Conservation (phyloP, 35 echinoderm and acorn worm species). For the Hemicentrotus pulcherrimus region DNA sequence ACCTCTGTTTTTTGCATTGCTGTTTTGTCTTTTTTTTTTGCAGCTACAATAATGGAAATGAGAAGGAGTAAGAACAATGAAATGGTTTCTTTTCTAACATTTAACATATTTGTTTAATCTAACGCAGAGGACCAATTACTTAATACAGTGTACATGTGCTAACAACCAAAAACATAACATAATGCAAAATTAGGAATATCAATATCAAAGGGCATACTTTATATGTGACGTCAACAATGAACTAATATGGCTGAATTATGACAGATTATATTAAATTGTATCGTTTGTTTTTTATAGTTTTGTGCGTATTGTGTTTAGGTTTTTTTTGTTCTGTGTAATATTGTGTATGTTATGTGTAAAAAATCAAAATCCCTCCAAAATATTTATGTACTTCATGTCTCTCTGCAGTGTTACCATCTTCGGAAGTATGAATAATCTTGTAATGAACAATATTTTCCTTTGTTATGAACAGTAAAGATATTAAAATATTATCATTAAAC, state of each 20-base stretch:
- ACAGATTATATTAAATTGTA: no score
- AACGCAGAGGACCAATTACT: not conserved
- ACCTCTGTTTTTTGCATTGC: conserved; percentile 49
- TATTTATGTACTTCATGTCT: no score
- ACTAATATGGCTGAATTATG: not conserved
- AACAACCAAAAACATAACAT: not conserved
- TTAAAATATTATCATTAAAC: no score
- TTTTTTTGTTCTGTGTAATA: no score
- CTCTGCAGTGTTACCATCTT: no score
- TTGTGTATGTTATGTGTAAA: no score
- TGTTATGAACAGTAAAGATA: no score
- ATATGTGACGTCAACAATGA: not conserved
- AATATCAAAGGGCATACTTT: not conserved
- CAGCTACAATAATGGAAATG: conserved; percentile 73
- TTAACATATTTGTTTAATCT: not conserved
- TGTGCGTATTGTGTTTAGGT: no score
- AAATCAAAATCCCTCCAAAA: no score
- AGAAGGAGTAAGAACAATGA: conserved; percentile 70
- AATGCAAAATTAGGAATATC: not conserved
- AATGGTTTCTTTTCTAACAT: not conserved
- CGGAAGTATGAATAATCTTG: no score
- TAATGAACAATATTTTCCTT: no score
- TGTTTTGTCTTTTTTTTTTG: conserved; percentile 40
- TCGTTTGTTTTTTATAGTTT: no score
- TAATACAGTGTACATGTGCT: not conserved